phyloP scores from a whole-genome alignment of 2,113 vertebrate genomes.

The Centropus unirufus region DNA sequence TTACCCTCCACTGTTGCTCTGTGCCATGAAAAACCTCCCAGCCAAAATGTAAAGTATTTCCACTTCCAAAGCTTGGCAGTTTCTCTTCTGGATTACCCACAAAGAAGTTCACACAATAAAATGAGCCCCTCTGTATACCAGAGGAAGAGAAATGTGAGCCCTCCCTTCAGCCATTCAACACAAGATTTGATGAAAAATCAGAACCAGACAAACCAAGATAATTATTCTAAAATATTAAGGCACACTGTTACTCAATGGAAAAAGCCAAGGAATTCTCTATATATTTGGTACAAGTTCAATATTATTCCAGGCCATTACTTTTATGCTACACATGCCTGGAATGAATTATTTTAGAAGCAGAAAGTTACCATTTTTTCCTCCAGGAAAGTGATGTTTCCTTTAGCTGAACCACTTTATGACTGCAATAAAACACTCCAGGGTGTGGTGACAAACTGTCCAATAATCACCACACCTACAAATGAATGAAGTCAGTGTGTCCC shows the following conservation, averaged over 20 bases:
- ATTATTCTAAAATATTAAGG: not conserved
- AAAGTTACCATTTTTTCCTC: not conserved
- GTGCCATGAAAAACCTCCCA: not conserved
- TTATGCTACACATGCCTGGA: not conserved
- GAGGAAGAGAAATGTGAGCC: not conserved
- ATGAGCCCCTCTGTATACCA: not conserved
- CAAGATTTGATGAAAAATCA: not conserved
- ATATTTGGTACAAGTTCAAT: not conserved
- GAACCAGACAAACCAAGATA: not conserved
- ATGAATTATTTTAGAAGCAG: not conserved
- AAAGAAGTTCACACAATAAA: conserved; percentile 39
- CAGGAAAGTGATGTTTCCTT: conserved; percentile 27
- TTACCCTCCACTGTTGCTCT: not conserved
- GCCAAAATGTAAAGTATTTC: not conserved
- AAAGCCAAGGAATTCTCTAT: not conserved
- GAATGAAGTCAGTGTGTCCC: conserved; percentile 60
- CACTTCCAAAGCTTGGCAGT: not conserved
- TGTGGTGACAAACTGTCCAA: conserved; percentile 32
- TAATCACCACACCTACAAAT: conserved; percentile 31
- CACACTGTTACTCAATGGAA: not conserved
- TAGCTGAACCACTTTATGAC: not conserved
- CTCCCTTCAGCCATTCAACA: not conserved
- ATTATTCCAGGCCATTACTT: not conserved
- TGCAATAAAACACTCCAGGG: conserved; percentile 50
- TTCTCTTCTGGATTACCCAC: conserved; percentile 7